Evolutionary conservation across 2,797 vertebrate genomes (phyloP).

Genomic region (Apogon talboti): DNA sequence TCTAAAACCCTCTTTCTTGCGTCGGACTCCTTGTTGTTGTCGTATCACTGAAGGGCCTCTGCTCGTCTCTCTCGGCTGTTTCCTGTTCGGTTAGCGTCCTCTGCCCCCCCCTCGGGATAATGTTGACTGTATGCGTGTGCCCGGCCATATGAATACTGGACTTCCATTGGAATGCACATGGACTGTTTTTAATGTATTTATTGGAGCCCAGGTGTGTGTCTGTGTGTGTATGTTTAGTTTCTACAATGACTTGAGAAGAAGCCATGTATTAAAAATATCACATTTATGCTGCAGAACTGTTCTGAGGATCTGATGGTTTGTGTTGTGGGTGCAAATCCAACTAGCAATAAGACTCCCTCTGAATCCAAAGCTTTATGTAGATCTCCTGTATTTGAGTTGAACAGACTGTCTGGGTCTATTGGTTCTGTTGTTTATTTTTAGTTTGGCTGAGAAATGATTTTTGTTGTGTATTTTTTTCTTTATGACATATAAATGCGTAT

Average conservation of each 20-base stretch:
- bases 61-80: no score
- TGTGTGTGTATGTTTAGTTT: constrained; percentile 52
- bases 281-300: constrained; percentile 84
- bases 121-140: constrained; percentile 23
- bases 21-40: no score
- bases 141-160: constrained; percentile 76
- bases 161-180: constrained; percentile 73
- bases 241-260: constrained; percentile 85
- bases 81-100: not conserved
- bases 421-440: constrained; percentile 81
- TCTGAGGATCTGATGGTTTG: constrained; percentile 65
- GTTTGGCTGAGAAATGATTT: constrained; percentile 85
- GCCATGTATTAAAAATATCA: constrained; percentile 87
- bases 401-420: constrained; percentile 85
- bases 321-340: constrained; percentile 67
- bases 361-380: constrained; percentile 93
- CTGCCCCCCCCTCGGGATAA: not conserved
- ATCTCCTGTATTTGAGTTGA: constrained; percentile 82
- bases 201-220: constrained; percentile 76
- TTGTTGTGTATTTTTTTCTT: constrained; percentile 69
- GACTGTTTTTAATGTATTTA: constrained; percentile 86
- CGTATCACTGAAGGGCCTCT: no score
- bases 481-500: constrained; percentile 75
- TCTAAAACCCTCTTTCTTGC: no score
- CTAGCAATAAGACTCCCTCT: constrained; percentile 92